These are phyloP conservation scores for Poecile montanus DNA, from an alignment of 2,797 vertebrate species.

Conservation along the genomic window DNA sequence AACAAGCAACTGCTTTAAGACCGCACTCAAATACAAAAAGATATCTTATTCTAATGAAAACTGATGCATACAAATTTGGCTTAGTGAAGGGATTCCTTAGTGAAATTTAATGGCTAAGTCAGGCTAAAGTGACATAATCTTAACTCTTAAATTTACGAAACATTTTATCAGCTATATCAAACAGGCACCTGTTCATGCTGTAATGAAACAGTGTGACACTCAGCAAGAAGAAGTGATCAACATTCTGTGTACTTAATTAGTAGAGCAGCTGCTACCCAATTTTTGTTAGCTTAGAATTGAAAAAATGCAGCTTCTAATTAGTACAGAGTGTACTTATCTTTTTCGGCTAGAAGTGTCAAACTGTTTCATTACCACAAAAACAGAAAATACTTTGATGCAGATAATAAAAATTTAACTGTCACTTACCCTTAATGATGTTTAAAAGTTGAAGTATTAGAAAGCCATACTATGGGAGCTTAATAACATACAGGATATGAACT, in stretches of 20 bases:
- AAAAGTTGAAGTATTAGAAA: neutral
- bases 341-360: slow-evolving; percentile 39
- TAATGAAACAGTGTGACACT: slow-evolving; percentile 16
- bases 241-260: slow-evolving; percentile 51
- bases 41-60: neutral
- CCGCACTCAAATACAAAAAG: neutral
- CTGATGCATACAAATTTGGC: neutral
- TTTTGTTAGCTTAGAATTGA: slow-evolving; percentile 32
- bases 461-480: neutral
- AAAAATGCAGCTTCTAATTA: slow-evolving; percentile 53
- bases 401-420: slow-evolving; percentile 31
- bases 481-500: neutral
- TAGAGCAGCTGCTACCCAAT: slow-evolving; percentile 55
- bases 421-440: neutral
- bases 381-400: slow-evolving; percentile 1
- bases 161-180: neutral
- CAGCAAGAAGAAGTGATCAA: slow-evolving; percentile 27
- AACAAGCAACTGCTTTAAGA: neutral
- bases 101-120: neutral
- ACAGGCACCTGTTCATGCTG: neutral
- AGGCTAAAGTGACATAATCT: neutral
- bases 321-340: slow-evolving; percentile 20
- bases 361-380: slow-evolving; percentile 6
- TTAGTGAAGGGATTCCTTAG: neutral
- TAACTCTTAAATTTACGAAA: slow-evolving; percentile 14